Evolutionary conservation across 2,113 vertebrate species (phyloP), one percentile per base, ranked within the genome.

Genomic region (Carassius gibelio): DNA sequence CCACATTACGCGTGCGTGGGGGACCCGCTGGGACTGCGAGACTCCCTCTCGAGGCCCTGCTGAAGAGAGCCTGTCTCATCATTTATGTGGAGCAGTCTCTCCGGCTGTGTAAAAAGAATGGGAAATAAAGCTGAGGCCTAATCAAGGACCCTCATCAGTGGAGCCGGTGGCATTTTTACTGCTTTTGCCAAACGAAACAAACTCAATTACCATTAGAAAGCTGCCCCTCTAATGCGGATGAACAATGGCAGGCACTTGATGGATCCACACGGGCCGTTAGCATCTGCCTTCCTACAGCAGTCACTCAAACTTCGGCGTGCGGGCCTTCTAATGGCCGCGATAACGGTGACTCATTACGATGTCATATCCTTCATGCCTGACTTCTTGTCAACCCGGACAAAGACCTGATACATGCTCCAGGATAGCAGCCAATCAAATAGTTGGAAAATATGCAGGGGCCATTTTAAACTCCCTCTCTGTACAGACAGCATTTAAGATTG

Each of bases 151-250:
- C 93, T 94, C 93, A 96, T 95, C 95, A 94, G 91, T 92, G 93
- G 93, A 92, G 91, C 95, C 91, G 91, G 90, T 93, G 86, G 87
- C 93, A 95, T 95, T 96, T 95, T 93, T 95, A 36, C 90, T 90
- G 91, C 89, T 87, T 90, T 85, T 88, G 87, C 84, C 91, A 92
- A 93, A 93, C 94, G 94, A 96, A 96, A 96, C 94, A 94, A 94
- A 95, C 93, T 34, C 5, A 94, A 98, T 98, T 97, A 97, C 93
- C 96, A 97, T 97, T 93, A 97, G 94, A 97, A 97, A 97, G 95
- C 96, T 95, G 88, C 94, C 93, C 93, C 94, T 95, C 88, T 93
- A 95, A 95, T 94, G 93, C 91, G 93, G 91, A 94, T 91, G 93
- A 90, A 95, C 93, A 96, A 96, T 95, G 88, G 89, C 90, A 87